phyloP scores from a whole-genome alignment of 2,797 vertebrate species.

The Bucorvus abyssinicus region DNA sequence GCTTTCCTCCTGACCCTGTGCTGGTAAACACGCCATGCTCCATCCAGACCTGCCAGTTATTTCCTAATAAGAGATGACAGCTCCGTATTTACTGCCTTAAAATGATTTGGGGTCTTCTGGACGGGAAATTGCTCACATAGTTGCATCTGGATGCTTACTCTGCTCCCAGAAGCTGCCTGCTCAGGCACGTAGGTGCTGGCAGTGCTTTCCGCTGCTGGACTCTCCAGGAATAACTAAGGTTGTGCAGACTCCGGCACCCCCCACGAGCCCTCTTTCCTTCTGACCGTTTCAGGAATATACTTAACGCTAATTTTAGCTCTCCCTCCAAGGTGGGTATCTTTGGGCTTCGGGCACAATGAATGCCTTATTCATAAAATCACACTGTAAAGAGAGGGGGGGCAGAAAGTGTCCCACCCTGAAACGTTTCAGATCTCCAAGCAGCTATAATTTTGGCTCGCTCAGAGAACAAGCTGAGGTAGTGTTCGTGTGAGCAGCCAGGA shows the following conservation, averaged over 20 bases:
- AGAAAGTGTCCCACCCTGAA: constrained; percentile 27
- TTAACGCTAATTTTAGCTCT: constrained; percentile 69
- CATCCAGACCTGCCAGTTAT: neutral
- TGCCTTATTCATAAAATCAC: constrained; percentile 60
- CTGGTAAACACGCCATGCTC: rapidly evolving
- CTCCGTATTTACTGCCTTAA: neutral
- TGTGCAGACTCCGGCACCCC: neutral
- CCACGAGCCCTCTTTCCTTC: neutral
- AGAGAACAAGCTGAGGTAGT: constrained; percentile 73
- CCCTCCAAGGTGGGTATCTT: constrained; percentile 33
- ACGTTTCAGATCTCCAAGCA: constrained; percentile 25
- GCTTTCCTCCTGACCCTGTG: neutral
- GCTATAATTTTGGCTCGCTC: constrained; percentile 27
- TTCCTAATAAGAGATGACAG: neutral
- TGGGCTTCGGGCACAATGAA: constrained; percentile 62
- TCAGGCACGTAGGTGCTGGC: neutral
- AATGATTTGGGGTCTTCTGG: neutral
- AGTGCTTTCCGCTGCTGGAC: neutral
- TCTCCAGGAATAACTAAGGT: neutral
- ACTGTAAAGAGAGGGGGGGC: neutral
- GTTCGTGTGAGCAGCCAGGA: constrained; percentile 70
- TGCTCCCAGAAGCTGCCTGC: neutral
- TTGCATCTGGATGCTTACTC: neutral
- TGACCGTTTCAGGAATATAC: neutral
- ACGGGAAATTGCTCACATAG: neutral